Evolutionary conservation across 2,113 vertebrate genomes (phyloP).

Genomic region (Strix uralensis): DNA sequence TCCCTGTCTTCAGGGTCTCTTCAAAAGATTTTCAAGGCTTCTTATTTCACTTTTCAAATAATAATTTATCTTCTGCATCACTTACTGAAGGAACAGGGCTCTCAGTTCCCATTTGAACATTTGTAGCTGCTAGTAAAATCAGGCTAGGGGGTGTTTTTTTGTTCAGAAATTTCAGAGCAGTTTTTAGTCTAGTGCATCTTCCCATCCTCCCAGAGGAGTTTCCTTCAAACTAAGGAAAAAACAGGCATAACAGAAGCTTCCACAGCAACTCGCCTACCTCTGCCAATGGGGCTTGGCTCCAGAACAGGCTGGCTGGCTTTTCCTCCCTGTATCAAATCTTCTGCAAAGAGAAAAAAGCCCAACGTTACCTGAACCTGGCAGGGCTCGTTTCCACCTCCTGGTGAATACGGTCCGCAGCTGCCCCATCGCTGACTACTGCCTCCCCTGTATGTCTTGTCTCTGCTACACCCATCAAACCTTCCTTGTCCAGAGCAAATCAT

Average conservation of each 20-base stretch:
- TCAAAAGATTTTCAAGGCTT: not conserved
- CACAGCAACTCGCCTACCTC: not conserved
- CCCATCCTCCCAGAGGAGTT: not conserved
- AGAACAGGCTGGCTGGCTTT: not conserved
- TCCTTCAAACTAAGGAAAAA: not conserved
- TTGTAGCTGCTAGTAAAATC: not conserved
- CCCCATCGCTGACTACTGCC: rapidly evolving
- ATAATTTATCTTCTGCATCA: not conserved
- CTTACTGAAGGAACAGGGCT: not conserved
- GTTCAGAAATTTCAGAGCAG: not conserved
- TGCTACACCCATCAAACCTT: not conserved
- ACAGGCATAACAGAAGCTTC: not conserved
- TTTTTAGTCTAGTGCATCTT: not conserved
- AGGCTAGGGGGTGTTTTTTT: rapidly evolving
- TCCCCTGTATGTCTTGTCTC: not conserved
- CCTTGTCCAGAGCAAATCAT: not conserved
- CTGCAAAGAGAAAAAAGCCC: not conserved
- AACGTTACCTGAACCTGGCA: not conserved
- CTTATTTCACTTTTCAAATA: not conserved
- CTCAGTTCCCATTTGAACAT: not conserved
- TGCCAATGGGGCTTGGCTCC: not conserved
- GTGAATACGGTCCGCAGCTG: not conserved
- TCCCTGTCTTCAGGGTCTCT: not conserved
- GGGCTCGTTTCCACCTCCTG: not conserved
- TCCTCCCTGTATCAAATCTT: not conserved